phyloP scores from a whole-genome alignment of 2,797 vertebrate species.

The Vultur gryphus region DNA sequence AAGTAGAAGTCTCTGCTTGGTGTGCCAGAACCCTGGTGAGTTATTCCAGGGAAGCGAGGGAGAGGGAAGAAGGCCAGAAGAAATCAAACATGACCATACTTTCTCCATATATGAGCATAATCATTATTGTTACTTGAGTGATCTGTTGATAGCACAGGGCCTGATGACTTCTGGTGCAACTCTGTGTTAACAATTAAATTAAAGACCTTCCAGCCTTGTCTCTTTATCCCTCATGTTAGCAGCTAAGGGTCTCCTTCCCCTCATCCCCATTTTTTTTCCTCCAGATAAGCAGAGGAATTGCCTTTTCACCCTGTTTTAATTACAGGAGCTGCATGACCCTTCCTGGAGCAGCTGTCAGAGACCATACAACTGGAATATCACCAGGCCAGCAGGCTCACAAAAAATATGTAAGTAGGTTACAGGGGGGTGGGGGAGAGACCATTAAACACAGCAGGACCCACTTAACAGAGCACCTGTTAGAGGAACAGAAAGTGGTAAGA shows the following conservation, averaged over 20 bases:
- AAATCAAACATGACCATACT: not conserved
- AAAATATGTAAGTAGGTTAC: conserved; percentile 39
- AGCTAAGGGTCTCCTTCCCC: not conserved
- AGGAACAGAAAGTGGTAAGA: not conserved
- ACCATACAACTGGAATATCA: not conserved
- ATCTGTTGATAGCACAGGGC: not conserved
- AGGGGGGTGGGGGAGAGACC: not conserved
- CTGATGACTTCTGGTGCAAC: not conserved
- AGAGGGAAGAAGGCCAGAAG: not conserved
- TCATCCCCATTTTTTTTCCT: not conserved
- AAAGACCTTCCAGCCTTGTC: not conserved
- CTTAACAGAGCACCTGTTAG: conserved; percentile 20
- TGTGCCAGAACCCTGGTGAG: not conserved
- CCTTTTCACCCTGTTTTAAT: conserved; percentile 16
- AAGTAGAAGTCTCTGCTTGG: not conserved
- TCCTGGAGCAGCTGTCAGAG: not conserved
- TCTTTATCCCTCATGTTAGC: not conserved
- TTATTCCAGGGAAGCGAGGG: not conserved
- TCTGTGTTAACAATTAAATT: not conserved
- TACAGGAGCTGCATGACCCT: not conserved
- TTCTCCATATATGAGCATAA: not conserved
- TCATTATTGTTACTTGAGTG: not conserved
- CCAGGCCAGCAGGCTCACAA: not conserved
- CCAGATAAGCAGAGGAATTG: not conserved
- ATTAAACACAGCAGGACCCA: conserved; percentile 2